These are phyloP conservation scores for Leptopilina clavipes DNA, from an alignment of 1,140 invertebrate genomes.

Conservation along the genomic window DNA sequence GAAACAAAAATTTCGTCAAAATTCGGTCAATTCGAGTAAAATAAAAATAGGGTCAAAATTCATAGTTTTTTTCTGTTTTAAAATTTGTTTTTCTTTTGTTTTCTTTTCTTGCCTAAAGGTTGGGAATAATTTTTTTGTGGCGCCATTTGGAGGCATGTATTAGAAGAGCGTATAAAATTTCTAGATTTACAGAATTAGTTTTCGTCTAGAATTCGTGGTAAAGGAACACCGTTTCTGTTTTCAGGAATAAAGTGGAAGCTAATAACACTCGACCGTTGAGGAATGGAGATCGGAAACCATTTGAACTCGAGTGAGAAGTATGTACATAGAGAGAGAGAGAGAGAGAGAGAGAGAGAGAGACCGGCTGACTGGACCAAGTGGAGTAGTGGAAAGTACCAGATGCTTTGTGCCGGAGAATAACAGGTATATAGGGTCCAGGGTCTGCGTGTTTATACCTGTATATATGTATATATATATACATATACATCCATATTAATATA, in stretches of 20 bases:
- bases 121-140: background rate
- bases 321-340: too few species aligned
- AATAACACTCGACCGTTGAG: background rate
- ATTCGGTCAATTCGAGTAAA: too few species aligned
- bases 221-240: background rate
- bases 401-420: background rate
- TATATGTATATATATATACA: background rate
- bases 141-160: too few species aligned
- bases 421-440: background rate
- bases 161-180: background rate
- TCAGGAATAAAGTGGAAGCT: background rate
- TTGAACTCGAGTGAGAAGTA: background rate
- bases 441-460: slow-evolving; percentile 11
- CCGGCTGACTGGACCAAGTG: background rate
- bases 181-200: background rate
- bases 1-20: too few species aligned
- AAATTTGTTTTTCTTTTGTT: too few species aligned
- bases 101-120: too few species aligned
- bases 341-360: too few species aligned
- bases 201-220: background rate
- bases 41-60: too few species aligned
- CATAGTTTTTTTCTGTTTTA: too few species aligned
- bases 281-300: background rate
- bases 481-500: background rate
- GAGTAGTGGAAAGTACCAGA: background rate